A percentile compares a stretch with the other conserved stretches of the same genome.
Conservation (phyloP, 1,140 invertebrate species). For the Apis laboriosa region DNA sequence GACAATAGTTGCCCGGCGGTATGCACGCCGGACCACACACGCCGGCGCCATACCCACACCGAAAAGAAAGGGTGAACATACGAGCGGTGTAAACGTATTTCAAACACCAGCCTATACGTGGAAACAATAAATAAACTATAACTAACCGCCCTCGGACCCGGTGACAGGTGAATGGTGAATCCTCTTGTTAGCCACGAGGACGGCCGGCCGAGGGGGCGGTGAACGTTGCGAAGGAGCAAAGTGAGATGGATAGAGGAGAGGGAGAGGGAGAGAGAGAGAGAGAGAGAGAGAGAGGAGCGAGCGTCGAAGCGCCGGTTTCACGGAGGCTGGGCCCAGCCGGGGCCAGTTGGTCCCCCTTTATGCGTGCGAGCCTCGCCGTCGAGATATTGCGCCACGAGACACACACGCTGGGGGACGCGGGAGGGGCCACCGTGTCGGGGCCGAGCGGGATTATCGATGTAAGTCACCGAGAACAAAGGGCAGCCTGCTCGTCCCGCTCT, state of each 20-base stretch:
- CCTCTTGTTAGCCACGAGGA: conserved; percentile 76
- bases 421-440: conserved; percentile 49
- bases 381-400: conserved; percentile 55
- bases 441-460: conserved; percentile 62
- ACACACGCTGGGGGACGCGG: not conserved
- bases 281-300: not conserved
- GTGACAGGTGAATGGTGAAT: conserved; percentile 80
- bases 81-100: conserved; percentile 76
- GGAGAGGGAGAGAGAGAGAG: not conserved
- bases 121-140: conserved; percentile 81
- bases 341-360: conserved; percentile 36
- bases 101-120: conserved; percentile 74
- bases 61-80: conserved; percentile 70
- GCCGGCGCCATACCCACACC: conserved; percentile 72
- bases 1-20: conserved; percentile 70
- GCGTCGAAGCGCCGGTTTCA: conserved; percentile 43
- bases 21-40: conserved; percentile 74
- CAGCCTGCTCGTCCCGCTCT: conserved; percentile 47
- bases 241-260: not conserved
- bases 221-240: not conserved
- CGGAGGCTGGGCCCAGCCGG: conserved; percentile 40
- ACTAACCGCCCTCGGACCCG: conserved; percentile 77
- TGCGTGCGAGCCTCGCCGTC: conserved; percentile 49
- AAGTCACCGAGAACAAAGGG: conserved; percentile 65
- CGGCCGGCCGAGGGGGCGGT: conserved; percentile 27